Evolutionary conservation across 2,113 vertebrate genomes (phyloP), one percentile per base, ranked within the genome.

Genomic region (Sinocyclocheilus grahami): DNA sequence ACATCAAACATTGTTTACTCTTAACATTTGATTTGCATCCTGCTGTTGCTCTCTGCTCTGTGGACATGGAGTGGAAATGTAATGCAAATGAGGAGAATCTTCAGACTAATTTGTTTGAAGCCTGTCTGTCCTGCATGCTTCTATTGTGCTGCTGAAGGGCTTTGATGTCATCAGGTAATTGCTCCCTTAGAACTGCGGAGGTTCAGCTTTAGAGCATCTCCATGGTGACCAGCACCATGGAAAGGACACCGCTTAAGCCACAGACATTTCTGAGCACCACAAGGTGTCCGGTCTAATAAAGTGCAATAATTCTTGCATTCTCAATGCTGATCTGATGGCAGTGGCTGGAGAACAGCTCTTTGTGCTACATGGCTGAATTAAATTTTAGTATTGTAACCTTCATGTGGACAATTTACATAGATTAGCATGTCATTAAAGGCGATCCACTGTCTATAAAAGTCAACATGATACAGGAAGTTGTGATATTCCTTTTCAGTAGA

Each of bases 171-270:
- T 12, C 46, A 48, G 46, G 92, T 95, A 95, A 95, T 95, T 95
- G 91, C 92, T 93, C 93, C 92, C 91, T 93, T 94, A 93, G 91
- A 94, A 93, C 87, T 92, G 81, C 5, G 0, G 67, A 74, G 51
- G 65, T 74, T 58, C 82, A 22, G 88, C 89, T 53, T 53, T 76
- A 65, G 67, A 53, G 51, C 18, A 93, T 94, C 90, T 91, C 92
- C 92, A 93, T 94, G 92, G 91, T 65, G 87, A 95, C 91, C 90
- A 91, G 92, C 91, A 91, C 67, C 8, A 11, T 2, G 27, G 37
- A 81, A 60, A 75, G 69, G 58, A 79, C 60, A 13, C 78, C 75
- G 78, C 18, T 62, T 82, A 65, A 51, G 39, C 39, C 53, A 74
- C 55, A 82, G 78, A 72, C 55, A 74, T 71, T 58, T 60, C 65